Evolutionary conservation across 92 coral and sea anemone genomes (phyloP), one percentile per base, ranked within the genome.

Genomic region (Siderastrea radians): DNA sequence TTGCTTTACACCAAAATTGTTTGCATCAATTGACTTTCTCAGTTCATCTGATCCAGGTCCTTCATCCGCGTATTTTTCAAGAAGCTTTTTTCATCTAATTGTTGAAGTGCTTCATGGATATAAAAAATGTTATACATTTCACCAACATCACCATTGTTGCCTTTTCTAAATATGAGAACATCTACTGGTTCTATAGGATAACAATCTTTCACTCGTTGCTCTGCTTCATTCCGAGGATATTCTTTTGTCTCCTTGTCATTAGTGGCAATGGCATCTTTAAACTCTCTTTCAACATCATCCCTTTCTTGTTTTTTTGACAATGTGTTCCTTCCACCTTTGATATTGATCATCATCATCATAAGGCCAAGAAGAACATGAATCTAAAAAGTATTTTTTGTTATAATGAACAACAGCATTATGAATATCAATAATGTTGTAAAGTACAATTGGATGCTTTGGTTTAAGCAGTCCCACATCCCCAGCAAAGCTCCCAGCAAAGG

Each of bases 31-130:
- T 11, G 45, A 2, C 15, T 3, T 38, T 26, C 13, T 80, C 43
- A 80, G 55, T 15, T 80, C 84, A 5, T 5, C n/a, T 38, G 75
- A 52, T 66, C 75, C 84, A 26, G 84, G 75, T 26, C 54, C 74
- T 11, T 50, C 62, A 12, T 50, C 50, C 2, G 75, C 75, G 14
- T 67, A 52, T 67, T 80, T 66, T 1, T 51, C 26, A 38, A 50
- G 17, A 8, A 6, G 1, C 65, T 38, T 68, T 13, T 5, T 12
- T 6, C 16, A 2, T 67, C 75, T 11, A 43, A 53, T 2, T 11
- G 1, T 1, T 6, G 1, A 49, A 80, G 38, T 26, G 38, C 38
- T 26, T 26, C 38, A 26, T 26, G 38, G 38, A 26, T 26, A 26
- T 26, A 0, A 26, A 26, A 26, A 26, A 26, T 26, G 38, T 26